A percentile compares a stretch with the other conserved stretches of the same genome.
phyloP scores from a whole-genome alignment of 2,113 vertebrate species.

The Lamprologus callipterus region DNA sequence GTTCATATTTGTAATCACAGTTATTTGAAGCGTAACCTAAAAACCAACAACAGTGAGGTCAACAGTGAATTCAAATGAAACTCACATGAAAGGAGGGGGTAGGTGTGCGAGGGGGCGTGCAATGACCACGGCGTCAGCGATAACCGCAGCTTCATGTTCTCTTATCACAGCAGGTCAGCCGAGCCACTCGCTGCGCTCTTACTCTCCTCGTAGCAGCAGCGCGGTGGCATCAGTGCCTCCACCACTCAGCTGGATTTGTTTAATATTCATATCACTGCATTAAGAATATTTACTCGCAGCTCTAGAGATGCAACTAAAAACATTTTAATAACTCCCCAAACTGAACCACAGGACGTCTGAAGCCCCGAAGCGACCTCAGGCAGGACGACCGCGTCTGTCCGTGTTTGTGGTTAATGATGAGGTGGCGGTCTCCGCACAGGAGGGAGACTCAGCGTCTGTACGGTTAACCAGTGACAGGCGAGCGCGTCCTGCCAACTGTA shows the following conservation, averaged over 20 bases:
- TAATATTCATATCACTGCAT: background rate
- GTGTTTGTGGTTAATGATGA: background rate
- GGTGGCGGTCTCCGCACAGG: too few relatives aligned
- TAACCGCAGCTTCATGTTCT: accelerated
- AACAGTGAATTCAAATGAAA: background rate
- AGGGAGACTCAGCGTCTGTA: background rate
- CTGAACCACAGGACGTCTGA: background rate
- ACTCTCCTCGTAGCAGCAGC: background rate
- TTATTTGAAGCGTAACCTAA: background rate
- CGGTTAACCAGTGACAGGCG: background rate
- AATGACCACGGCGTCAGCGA: background rate
- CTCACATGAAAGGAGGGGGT: background rate
- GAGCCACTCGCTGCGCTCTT: background rate
- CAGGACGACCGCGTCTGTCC: background rate
- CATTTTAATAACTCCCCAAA: background rate
- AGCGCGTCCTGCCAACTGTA: too few relatives aligned
- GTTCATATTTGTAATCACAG: accelerated
- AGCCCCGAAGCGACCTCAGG: accelerated
- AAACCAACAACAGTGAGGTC: background rate
- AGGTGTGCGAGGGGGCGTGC: background rate
- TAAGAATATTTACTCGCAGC: background rate
- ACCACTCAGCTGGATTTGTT: background rate
- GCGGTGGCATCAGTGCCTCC: background rate
- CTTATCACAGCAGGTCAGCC: background rate
- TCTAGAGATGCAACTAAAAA: background rate